Base-by-base conservation (phyloP, 2,797 vertebrate genomes). In the Melanotaenia boesemani region DNA sequence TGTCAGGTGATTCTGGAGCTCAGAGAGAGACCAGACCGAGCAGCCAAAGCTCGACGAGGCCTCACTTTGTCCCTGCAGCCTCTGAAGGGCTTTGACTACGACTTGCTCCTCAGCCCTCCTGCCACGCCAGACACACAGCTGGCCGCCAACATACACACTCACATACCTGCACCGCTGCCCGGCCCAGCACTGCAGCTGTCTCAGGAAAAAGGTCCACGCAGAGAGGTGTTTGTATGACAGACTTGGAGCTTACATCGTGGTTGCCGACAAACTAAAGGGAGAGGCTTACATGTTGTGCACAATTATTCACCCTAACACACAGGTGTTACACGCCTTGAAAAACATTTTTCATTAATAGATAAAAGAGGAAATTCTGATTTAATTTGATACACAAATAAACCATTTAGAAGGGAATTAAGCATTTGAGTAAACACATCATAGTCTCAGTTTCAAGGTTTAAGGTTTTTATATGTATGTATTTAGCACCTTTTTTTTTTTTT, bases 11-110 rank as follows among this genome's bases (percentile, higher is more conserved):
- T 95, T 0, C 74, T 93, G 87, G 89, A 95, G 85, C 87, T 94
- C 79, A 74, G 92, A 77, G 84, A 92, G 80, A 26, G 93, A 84
- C 88, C 94, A 13, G 90, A 92, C 87, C 76, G 93, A 26, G 50
- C 86, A 1, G 63, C 90, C 77, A 85, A 94, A 91, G 81, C 90
- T 57, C 86, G 88, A 18, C 84, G 93, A 76, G 93, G 94, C 71
- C 86, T 94, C 74, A 90, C 90, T 41, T 72, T 93, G 0, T 93
- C 92, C 22, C 77, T 94, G 57, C 91, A 92, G 87, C 92, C 94
- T 41, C 96, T 98, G 50, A 91, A 88, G 0, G 95, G 97, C 61
- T 98, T 98, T 8, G 97, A 97, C 88, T 96, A 92, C 41, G 95
- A 97, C 80, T 76, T 83, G 12, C 85, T 95, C 72, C 85, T 90